phyloP scores from a whole-genome alignment of 2,797 vertebrate genomes.

The Simalia tracyae region DNA sequence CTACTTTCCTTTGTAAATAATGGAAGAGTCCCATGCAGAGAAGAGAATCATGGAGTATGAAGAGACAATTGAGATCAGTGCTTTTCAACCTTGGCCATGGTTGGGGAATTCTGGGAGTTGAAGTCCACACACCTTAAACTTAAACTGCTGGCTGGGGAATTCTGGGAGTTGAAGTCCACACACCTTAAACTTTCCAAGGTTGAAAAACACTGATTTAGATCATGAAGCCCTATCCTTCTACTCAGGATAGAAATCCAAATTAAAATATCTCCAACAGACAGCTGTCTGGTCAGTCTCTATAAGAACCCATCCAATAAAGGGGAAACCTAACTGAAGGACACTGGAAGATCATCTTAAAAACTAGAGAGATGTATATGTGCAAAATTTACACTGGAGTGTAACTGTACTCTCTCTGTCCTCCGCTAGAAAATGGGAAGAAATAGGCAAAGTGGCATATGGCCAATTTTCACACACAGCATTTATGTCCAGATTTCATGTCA shows the following conservation, averaged over 20 bases:
- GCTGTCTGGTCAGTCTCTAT: not conserved
- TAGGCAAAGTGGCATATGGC: not conserved
- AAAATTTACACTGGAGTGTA: not conserved
- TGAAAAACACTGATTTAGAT: not conserved
- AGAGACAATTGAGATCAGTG: not conserved
- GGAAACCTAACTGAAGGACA: not conserved
- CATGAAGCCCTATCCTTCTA: not conserved
- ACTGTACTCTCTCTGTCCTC: not conserved
- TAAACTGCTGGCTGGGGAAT: not conserved
- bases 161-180: too few relatives aligned
- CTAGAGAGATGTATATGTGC: too few relatives aligned
- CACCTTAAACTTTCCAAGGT: not conserved
- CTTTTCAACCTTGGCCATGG: not conserved
- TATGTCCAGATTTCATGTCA: not conserved
- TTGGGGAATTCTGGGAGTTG: too few relatives aligned
- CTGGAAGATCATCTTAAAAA: not conserved
- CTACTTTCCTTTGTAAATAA: not conserved
- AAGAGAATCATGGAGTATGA: not conserved
- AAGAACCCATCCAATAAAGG: not conserved
- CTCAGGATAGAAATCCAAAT: not conserved
- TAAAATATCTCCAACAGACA: not conserved
- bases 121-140: not conserved
- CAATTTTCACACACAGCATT: not conserved
- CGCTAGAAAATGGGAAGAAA: conserved; percentile 4
- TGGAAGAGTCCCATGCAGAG: not conserved